Evolutionary conservation across 2,888 invertebrate genomes (phyloP), one percentile per base, ranked within the genome.

Genomic region (Nebria salina): DNA sequence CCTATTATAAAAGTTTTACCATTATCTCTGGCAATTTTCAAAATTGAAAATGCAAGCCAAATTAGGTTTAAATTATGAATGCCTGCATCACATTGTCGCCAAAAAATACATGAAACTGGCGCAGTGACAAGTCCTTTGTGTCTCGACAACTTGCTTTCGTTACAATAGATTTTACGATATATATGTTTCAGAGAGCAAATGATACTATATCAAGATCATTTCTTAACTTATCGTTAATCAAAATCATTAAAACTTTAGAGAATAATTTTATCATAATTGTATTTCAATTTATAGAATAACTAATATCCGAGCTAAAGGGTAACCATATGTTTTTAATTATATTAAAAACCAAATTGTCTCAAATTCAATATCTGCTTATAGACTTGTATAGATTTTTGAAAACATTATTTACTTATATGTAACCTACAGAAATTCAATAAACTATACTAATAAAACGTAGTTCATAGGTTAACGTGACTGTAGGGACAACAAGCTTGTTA

Each of bases 51-150:
- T 54, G 54, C 11, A 54, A 54, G 54, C 54, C 54, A 54, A 54
- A 54, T 54, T 54, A 13, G 54, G 13, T 54, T 54, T 54, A 54
- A 54, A 54, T 54, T 11, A 54, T 54, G 54, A 54, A 54, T 54
- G 54, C 8, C 54, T 54, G 54, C 13, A 8, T 54, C 54, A 70
- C 34, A 70, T 70, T 73, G 79, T 68, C 79, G 79, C 79, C 79
- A 65, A 42, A 66, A 73, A 34, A 65, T 73, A 74, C 74, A 79
- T 79, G 68, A 42, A 8, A n/a, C 66, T 79, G 79, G 79, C 79
- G 68, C 74, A 7, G 15, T 79, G 79, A 68, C 79, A 79, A 79
- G 15, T 54, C 73, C 65, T 74, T 42, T 74, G 73, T 41, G 70
- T 26, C 70, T n/a, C 26, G 26, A 20, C 25, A 20, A 15, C 34